These are phyloP conservation scores for Cataglyphis hispanica DNA, from an alignment of 1,140 invertebrate genomes.

Conservation along the genomic window DNA sequence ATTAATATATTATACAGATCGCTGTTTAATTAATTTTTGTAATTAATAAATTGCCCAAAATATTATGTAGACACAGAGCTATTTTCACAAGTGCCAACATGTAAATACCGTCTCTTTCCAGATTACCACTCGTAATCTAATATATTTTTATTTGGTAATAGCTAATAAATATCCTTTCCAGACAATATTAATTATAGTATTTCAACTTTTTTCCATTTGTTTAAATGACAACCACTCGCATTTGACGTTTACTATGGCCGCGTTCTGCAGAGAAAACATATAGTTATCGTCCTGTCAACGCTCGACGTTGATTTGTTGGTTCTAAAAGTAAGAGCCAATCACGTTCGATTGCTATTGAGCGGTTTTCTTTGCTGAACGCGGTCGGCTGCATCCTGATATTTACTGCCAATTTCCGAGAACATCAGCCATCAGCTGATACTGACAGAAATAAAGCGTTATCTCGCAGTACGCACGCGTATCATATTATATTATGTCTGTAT, in stretches of 20 bases:
- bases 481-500: too few species aligned
- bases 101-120: background rate
- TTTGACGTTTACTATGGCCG: background rate
- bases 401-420: too few species aligned
- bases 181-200: background rate
- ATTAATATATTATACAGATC: background rate
- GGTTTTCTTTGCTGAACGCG: too few species aligned
- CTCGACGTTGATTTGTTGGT: too few species aligned
- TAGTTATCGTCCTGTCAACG: too few species aligned
- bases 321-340: too few species aligned
- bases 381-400: too few species aligned
- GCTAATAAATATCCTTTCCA: background rate
- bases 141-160: background rate
- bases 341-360: too few species aligned
- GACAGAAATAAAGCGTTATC: too few species aligned
- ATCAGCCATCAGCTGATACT: too few species aligned
- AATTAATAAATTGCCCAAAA: constrained; percentile 3
- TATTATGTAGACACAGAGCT: background rate
- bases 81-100: background rate
- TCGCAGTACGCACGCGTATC: too few species aligned
- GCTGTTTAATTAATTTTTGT: background rate
- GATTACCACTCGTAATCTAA: background rate
- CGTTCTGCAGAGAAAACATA: too few species aligned
- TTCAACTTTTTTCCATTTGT: background rate
- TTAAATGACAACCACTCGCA: background rate